phyloP scores from a whole-genome alignment of 1,140 invertebrate genomes.

The Pectinophora gossypiella region DNA sequence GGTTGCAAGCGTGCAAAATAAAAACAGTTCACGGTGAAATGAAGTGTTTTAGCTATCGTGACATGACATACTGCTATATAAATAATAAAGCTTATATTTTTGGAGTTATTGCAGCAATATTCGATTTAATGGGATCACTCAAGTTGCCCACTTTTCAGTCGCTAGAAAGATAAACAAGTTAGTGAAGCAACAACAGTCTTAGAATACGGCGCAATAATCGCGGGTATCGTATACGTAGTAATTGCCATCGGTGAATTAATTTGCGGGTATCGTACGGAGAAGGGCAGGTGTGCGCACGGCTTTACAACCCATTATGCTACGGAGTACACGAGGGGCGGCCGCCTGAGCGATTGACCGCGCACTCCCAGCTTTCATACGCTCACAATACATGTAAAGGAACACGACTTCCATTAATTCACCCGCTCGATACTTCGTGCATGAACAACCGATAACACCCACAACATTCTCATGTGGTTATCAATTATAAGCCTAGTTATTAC shows the following conservation, averaged over 20 bases:
- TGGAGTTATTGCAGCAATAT: too few relatives aligned
- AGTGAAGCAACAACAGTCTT: slow-evolving; percentile 35
- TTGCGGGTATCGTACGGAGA: slow-evolving; percentile 42
- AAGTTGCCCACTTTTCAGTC: slow-evolving; percentile 6
- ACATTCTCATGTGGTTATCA: neutral
- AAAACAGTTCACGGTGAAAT: too few relatives aligned
- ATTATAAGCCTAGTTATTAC: slow-evolving; percentile 16
- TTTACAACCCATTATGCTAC: slow-evolving; percentile 59
- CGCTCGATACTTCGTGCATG: neutral
- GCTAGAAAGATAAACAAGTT: slow-evolving; percentile 31
- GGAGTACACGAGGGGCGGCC: slow-evolving; percentile 41
- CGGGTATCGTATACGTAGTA: slow-evolving; percentile 47
- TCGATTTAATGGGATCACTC: neutral
- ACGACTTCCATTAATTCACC: neutral
- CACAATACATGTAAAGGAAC: neutral
- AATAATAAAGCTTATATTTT: too few relatives aligned
- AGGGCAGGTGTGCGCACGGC: slow-evolving; percentile 55
- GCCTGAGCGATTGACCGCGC: slow-evolving; percentile 44
- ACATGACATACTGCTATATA: too few relatives aligned
- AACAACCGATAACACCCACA: neutral
- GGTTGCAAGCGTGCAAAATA: too few relatives aligned
- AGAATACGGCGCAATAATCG: slow-evolving; percentile 37
- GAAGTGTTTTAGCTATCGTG: too few relatives aligned
- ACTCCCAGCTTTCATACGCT: slow-evolving; percentile 25
- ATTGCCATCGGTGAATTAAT: slow-evolving; percentile 64